phyloP scores from a whole-genome alignment of 2,113 vertebrate species.

The Anseranas semipalmata region DNA sequence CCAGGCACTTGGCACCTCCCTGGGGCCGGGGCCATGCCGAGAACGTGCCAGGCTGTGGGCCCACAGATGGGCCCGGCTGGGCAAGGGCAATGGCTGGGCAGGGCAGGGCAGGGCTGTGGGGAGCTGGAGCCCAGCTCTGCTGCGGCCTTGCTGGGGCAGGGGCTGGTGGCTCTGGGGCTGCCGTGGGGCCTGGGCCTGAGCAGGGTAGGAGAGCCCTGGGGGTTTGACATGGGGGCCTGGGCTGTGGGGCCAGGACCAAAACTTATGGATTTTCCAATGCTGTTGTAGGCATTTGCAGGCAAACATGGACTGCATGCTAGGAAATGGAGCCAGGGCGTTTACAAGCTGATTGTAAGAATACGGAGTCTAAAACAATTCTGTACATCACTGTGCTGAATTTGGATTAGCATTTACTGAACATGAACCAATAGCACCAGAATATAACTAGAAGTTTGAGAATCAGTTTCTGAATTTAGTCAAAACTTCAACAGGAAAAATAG shows the following conservation, averaged over 20 bases:
- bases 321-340: not conserved
- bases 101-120: not conserved
- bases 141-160: not conserved
- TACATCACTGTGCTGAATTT: not conserved
- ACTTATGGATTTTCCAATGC: not conserved
- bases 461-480: not conserved
- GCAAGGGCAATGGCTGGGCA: accelerated
- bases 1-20: not conserved
- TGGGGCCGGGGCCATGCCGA: not conserved
- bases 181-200: not conserved
- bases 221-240: not conserved
- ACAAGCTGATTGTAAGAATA: not conserved
- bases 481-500: not conserved
- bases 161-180: not conserved
- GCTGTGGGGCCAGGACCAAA: not conserved
- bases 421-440: not conserved
- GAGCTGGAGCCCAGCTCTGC: not conserved
- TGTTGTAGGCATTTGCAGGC: not conserved
- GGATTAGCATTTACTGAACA: not conserved
- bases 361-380: not conserved
- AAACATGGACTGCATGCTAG: not conserved
- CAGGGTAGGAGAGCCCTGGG: not conserved
- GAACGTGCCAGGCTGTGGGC: no score
- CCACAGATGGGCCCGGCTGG: not conserved
- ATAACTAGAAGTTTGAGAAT: not conserved